A percentile compares a stretch with the other conserved stretches of the same genome.
These are phyloP conservation scores for Gobius niger DNA, from an alignment of 2,113 vertebrate genomes.

Conservation along the genomic window DNA sequence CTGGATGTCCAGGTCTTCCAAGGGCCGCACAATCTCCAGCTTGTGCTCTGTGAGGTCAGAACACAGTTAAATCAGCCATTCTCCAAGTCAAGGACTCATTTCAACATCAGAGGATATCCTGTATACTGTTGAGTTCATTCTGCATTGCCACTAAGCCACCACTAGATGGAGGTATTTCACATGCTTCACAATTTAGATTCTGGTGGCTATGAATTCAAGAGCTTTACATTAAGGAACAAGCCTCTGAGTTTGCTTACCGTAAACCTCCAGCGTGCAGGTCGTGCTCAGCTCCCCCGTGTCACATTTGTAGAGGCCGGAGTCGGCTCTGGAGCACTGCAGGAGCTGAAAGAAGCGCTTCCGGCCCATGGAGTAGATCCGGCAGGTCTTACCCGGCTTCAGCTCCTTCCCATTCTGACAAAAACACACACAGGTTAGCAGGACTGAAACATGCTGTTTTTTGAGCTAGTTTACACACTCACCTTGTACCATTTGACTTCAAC, in stretches of 20 bases:
- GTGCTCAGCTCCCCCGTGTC: constrained; percentile 71
- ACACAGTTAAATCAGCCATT: background rate
- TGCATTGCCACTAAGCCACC: constrained; percentile 3
- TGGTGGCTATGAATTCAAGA: background rate
- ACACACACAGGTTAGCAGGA: background rate
- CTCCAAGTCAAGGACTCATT: background rate
- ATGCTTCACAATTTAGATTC: background rate
- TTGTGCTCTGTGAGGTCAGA: constrained; percentile 75
- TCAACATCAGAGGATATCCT: background rate
- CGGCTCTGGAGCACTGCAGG: constrained; percentile 49
- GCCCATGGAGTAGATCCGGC: constrained; percentile 84
- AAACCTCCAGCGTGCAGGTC: constrained; percentile 78
- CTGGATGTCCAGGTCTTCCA: constrained; percentile 79
- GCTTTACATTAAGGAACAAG: too few species aligned
- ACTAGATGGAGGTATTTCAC: constrained; percentile 21
- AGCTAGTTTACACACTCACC: constrained; percentile 72
- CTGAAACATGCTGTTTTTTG: background rate
- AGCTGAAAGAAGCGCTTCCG: constrained; percentile 77
- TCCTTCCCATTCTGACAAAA: constrained; percentile 73
- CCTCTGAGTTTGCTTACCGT: constrained; percentile 69
- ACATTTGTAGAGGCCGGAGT: constrained; percentile 76
- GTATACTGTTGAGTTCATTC: background rate
- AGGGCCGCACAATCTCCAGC: constrained; percentile 76
- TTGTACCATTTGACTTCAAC: constrained; percentile 87
- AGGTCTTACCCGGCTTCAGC: constrained; percentile 73